Conservation (phyloP, 2,797 vertebrate species). For the Helostoma temminkii region DNA sequence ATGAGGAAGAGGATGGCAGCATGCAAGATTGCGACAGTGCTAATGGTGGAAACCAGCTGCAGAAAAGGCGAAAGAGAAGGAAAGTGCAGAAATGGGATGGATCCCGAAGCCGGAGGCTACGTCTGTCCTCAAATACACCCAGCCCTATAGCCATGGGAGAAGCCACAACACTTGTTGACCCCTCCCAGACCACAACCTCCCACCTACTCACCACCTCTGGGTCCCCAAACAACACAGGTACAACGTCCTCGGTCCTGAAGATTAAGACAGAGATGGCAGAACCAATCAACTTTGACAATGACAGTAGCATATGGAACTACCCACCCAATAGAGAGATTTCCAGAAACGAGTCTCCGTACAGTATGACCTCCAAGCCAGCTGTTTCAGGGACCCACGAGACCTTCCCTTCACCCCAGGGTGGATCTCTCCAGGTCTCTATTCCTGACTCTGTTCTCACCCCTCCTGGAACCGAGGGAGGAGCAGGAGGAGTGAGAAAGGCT, state of each 20-base stretch:
- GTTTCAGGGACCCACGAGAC: constrained; percentile 86
- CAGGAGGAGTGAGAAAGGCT: constrained; percentile 87
- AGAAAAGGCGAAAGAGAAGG: constrained; percentile 94
- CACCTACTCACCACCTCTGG: constrained; percentile 86
- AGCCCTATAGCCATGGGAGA: constrained; percentile 89
- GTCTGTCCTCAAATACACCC: constrained; percentile 88
- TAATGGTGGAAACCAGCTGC: constrained; percentile 87
- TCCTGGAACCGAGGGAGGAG: constrained; percentile 91
- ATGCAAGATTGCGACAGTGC: constrained; percentile 88
- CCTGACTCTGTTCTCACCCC: constrained; percentile 98
- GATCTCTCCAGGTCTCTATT: constrained; percentile 92
- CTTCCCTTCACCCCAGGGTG: constrained; percentile 92
- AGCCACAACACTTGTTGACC: constrained; percentile 86
- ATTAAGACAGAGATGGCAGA: constrained; percentile 99
- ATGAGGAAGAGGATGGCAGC: constrained; percentile 74
- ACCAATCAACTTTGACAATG: constrained; percentile 99
- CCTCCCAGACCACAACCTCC: constrained; percentile 79
- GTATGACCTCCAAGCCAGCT: constrained; percentile 90
- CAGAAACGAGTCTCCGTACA: constrained; percentile 97
- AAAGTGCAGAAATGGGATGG: constrained; percentile 95
- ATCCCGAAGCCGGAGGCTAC: constrained; percentile 75
- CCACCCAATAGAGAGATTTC: constrained; percentile 98
- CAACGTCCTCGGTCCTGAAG: constrained; percentile 90
- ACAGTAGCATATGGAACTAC: constrained; percentile 99
- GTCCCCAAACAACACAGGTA: constrained; percentile 86